Conservation (phyloP, 2,797 vertebrate species). For the Cygnus olor region DNA sequence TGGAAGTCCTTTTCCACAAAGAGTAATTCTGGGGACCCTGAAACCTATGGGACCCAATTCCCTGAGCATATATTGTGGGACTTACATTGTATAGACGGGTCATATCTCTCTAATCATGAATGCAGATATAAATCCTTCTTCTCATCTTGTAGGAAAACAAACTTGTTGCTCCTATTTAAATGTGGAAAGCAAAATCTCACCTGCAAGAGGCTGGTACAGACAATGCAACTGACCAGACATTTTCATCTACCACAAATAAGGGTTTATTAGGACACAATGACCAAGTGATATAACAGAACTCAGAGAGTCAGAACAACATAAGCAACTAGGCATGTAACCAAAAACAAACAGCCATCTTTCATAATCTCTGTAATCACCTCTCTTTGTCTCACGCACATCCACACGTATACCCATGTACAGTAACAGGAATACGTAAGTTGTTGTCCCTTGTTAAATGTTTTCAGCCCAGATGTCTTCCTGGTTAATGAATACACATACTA, state of each 20-base stretch:
- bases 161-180: neutral
- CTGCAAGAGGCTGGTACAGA: neutral
- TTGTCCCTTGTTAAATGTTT: neutral
- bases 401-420: neutral
- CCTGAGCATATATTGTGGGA: neutral
- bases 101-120: neutral
- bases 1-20: neutral
- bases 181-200: neutral
- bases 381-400: neutral
- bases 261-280: neutral
- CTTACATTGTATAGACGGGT: neutral
- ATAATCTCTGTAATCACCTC: neutral
- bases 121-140: neutral
- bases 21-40: neutral
- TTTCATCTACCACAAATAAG: neutral
- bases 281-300: neutral
- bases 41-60: neutral
- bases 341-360: neutral
- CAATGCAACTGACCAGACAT: neutral
- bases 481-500: neutral
- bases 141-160: neutral
- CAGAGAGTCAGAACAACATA: neutral
- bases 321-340: neutral
- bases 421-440: neutral
- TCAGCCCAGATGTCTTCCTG: neutral